Evolutionary conservation across 2,113 vertebrate species (phyloP), one percentile per base, ranked within the genome.

Genomic region (Delphinus delphis): DNA sequence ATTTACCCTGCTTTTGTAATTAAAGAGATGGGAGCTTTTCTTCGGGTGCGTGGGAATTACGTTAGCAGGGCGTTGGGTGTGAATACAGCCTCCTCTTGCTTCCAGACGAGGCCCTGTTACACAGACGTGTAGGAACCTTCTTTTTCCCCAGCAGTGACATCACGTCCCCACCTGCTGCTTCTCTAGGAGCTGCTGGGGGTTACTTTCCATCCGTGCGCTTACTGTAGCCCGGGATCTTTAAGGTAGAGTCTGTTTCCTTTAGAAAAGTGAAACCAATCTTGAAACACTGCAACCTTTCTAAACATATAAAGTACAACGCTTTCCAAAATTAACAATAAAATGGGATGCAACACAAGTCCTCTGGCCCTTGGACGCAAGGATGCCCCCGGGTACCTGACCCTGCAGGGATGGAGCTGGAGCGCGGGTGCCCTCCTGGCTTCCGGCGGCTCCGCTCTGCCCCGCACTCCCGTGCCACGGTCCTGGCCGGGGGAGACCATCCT

Each of bases 301-400:
- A 41, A 58, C 60, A 38, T 31, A 58, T 44, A n/a, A 96, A 95
- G 58, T 68, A 67, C 33, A 95, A 53, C 68, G 55, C 33, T 70
- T 94, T 62, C 5, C 41, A 90, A 93, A 47, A 71, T 67, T 76
- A 73, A 94, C 96, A 96, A 41, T 50, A 28, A 55, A 76, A 90
- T 76, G 87, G 79, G 33, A 50, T 21, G 9, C 11, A 3, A 47
- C 63, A 25, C 38, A 11, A 36, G 67, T 88, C 17, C 55, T 50
- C 65, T 38, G 36, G 84, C n/a, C 73, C 60, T 90, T n/a, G 82
- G 65, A 93, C 15, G 31, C 53, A 87, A 92, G 96, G 85, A 36
- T 84, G 93, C 79, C 90, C 65, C 44, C 23, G 41, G 33, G 17
- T 33, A 33, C 53, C 1, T 21, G 88, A 82, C 79, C 96, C 94